phyloP scores from a whole-genome alignment of 2,888 invertebrate genomes.

The Tinea trinotella region DNA sequence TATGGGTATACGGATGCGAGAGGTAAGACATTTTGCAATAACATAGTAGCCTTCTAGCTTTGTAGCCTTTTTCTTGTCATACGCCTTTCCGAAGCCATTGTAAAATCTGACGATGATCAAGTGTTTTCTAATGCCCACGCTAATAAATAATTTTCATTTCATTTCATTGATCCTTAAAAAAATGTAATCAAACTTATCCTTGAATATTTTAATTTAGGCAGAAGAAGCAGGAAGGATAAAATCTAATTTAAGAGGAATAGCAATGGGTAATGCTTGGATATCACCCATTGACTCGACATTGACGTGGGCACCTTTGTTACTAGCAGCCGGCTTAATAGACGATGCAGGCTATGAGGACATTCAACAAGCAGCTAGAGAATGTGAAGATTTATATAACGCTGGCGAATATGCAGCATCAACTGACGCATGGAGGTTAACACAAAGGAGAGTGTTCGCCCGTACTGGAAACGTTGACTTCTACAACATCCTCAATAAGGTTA shows the following conservation, averaged over 20 bases:
- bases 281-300: slow-evolving; percentile 87
- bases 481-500: slow-evolving; percentile 77
- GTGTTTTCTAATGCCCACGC: too few species aligned
- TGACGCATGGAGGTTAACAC: slow-evolving; percentile 75
- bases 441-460: slow-evolving; percentile 72
- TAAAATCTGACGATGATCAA: too few species aligned
- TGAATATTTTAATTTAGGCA: too few species aligned
- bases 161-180: too few species aligned
- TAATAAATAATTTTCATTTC: too few species aligned
- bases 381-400: slow-evolving; percentile 69
- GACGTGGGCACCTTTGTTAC: slow-evolving; percentile 86
- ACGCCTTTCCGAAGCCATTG: too few species aligned
- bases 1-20: slow-evolving; percentile 76
- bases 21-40: slow-evolving; percentile 43
- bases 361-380: slow-evolving; percentile 66
- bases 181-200: too few species aligned
- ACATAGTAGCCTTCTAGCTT: not conserved
- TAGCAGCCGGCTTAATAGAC: slow-evolving; percentile 82
- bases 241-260: slow-evolving; percentile 83
- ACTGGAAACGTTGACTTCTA: slow-evolving; percentile 84
- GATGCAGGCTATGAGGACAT: slow-evolving; percentile 74
- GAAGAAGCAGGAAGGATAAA: slow-evolving; percentile 73
- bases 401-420: slow-evolving; percentile 75
- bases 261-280: slow-evolving; percentile 92
- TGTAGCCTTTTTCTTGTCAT: too few species aligned